A percentile compares a stretch with the other conserved stretches of the same genome.
These are phyloP conservation scores for Alcis repandata DNA, from an alignment of 2,888 invertebrate genomes.

Conservation along the genomic window DNA sequence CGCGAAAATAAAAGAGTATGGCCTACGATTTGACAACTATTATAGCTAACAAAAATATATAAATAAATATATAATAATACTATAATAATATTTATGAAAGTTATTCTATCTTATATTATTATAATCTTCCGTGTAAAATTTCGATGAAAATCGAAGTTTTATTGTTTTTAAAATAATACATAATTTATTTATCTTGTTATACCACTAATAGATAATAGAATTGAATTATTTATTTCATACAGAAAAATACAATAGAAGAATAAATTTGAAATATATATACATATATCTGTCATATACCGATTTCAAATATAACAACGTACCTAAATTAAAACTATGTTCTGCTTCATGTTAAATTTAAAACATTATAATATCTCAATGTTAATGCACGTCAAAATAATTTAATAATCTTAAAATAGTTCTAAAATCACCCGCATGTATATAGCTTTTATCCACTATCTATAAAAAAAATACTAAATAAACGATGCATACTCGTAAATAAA, in stretches of 20 bases:
- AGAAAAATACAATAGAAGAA: neutral
- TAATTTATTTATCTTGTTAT: too few species aligned
- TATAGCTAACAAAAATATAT: neutral
- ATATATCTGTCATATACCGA: too few species aligned
- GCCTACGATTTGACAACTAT: neutral
- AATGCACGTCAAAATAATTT: constrained; percentile 16
- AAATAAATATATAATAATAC: neutral
- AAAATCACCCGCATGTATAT: constrained; percentile 33
- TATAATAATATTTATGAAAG: neutral
- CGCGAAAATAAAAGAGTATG: neutral
- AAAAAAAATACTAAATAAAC: constrained; percentile 10
- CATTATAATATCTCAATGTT: constrained; percentile 11
- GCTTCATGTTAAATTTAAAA: neutral
- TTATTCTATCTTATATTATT: too few species aligned
- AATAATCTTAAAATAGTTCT: constrained; percentile 12
- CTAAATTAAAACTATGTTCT: neutral
- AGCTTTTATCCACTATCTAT: constrained; percentile 18
- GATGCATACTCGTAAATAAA: constrained; percentile 6
- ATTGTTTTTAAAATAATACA: too few species aligned
- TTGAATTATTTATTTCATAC: neutral
- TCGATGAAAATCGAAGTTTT: too few species aligned
- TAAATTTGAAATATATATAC: neutral
- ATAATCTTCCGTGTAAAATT: too few species aligned
- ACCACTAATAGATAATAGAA: too few species aligned
- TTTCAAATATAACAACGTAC: neutral